Conservation (phyloP, 2,113 vertebrate genomes). For the Malurus cyaneus region DNA sequence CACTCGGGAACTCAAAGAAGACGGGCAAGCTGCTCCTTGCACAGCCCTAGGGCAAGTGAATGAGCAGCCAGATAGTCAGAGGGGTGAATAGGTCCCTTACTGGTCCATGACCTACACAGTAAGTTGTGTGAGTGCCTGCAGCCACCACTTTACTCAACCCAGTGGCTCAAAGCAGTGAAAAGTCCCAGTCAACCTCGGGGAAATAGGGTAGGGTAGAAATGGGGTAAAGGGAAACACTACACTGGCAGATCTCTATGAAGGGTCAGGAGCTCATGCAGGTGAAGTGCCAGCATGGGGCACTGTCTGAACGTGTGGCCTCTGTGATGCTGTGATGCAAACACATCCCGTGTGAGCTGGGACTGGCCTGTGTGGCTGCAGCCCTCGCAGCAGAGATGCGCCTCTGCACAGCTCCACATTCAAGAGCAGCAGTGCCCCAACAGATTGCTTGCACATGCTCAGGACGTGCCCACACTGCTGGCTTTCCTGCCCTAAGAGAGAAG, state of each 20-base stretch:
- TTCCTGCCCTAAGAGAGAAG: background rate
- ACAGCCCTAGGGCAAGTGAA: background rate
- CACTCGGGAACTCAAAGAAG: background rate
- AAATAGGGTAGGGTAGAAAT: background rate
- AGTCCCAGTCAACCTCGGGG: background rate
- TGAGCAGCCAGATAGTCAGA: background rate
- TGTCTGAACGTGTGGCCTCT: background rate
- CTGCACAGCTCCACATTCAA: background rate
- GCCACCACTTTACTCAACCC: fast-evolving
- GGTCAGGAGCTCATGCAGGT: background rate
- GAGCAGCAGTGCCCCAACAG: background rate
- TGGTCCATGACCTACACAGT: background rate
- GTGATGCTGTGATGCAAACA: background rate
- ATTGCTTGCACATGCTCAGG: background rate
- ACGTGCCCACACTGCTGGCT: fast-evolving
- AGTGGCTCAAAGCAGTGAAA: background rate
- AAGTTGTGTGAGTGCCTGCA: background rate
- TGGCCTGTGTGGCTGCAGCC: background rate
- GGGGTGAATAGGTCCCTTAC: fast-evolving
- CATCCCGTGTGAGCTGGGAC: fast-evolving
- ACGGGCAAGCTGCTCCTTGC: background rate
- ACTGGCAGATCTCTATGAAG: background rate
- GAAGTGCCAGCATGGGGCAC: background rate
- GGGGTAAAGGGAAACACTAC: background rate
- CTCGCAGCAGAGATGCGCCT: background rate